A percentile compares a stretch with the other conserved stretches of the same genome.
These are phyloP conservation scores for Plectus sambesii DNA, from an alignment of 1,140 invertebrate species.

Conservation along the genomic window DNA sequence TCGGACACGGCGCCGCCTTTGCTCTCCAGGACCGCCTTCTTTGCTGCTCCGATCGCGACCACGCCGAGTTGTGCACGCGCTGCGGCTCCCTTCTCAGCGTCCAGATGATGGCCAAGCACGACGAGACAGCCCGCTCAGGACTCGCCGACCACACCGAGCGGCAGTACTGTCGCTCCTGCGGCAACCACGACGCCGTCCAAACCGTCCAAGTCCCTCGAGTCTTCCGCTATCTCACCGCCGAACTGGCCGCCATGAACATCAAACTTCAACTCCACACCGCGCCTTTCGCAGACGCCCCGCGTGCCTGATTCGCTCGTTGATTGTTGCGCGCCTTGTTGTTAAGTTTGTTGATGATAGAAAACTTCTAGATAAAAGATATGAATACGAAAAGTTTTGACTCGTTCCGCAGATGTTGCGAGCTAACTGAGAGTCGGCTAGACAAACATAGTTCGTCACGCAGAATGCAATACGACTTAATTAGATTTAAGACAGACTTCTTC, in stretches of 20 bases:
- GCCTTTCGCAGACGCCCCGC: slow-evolving; percentile 8
- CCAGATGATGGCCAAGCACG: slow-evolving; percentile 9
- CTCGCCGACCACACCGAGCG: slow-evolving; percentile 15
- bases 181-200: slow-evolving; percentile 55
- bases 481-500: no score
- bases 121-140: slow-evolving; percentile 16
- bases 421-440: no score
- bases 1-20: slow-evolving; percentile 83
- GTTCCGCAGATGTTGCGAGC: no score
- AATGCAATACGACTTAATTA: no score
- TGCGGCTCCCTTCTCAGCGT: slow-evolving; percentile 34
- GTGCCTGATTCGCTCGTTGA: no score
- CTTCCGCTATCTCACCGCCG: slow-evolving; percentile 63
- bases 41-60: slow-evolving; percentile 78
- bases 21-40: no score
- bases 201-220: slow-evolving; percentile 71
- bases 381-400: no score
- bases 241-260: slow-evolving; percentile 80
- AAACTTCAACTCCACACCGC: slow-evolving; percentile 63
- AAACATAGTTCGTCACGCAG: no score
- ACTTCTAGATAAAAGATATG: no score
- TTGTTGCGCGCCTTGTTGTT: no score
- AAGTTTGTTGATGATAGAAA: no score
- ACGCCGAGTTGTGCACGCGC: slow-evolving; percentile 56
- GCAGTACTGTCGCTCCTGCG: slow-evolving; percentile 53